Evolutionary conservation across 2,797 vertebrate species (phyloP), one percentile per base, ranked within the genome.

Genomic region (Lutjanus argentimaculatus): DNA sequence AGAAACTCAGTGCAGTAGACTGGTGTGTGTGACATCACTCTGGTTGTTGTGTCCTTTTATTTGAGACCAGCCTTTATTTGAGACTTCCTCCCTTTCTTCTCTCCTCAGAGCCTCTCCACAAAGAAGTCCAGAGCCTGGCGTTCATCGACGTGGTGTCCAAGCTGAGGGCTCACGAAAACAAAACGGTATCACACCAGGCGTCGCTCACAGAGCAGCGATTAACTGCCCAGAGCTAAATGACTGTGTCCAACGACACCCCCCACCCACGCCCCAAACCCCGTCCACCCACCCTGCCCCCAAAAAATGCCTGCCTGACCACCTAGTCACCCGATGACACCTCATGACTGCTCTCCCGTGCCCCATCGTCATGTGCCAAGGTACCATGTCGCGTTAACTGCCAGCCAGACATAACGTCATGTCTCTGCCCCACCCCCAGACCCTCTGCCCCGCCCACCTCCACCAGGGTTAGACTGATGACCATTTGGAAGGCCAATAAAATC

Each of bases 131-230:
- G 93, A 96, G 94, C 91, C 92, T 99, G 96, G 96, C 97, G 0
- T 98, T 99, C 89, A 96, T 98, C 85, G 97, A 99, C 51, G 97
- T 99, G 48, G 89, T 99, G 79, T 98, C 98, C 77, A 97, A 97
- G 92, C 97, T 99, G 83, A 95, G 98, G 80, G 96, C 96, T 80
- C 98, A 99, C 0, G 98, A 99, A 91, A 99, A 99, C 96, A 99
- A 99, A 95, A 98, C 97, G 56, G 98, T 99, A 42, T 97, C 98
- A 22, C 98, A 99, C 77, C 98, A 99, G 96, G 98, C 98, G 61
- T 99, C 96, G 45, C 96, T 99, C 87, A 99, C 98, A 81, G 98
- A 99, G 97, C 98, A 99, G 96, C 97, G 97, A 92, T 96, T 99
- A 78, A 97, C 97, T 1, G 97, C 98, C 84, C 97, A 98, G 94